phyloP scores from a whole-genome alignment of 2,888 invertebrate genomes.

The Cryptophagus acutangulus region DNA sequence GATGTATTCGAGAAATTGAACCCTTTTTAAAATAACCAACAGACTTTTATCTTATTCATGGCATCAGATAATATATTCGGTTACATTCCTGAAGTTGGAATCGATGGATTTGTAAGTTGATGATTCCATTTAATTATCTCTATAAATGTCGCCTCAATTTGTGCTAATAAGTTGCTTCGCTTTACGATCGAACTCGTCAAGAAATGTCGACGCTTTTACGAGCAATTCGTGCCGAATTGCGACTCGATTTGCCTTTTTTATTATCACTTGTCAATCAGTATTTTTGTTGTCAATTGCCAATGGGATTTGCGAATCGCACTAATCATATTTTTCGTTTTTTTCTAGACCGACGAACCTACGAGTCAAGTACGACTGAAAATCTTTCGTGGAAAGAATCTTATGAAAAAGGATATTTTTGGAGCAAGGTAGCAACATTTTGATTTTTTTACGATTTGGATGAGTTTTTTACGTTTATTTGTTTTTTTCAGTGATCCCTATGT shows the following conservation, averaged over 20 bases:
- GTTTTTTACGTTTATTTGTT: too few relatives aligned
- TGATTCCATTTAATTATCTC: constrained; percentile 4
- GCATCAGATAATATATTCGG: constrained; percentile 47
- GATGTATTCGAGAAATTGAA: neutral
- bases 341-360: constrained; percentile 74
- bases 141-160: too few relatives aligned
- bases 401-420: constrained; percentile 98
- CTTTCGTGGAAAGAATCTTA: constrained; percentile 82
- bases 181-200: too few relatives aligned
- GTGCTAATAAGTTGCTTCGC: too few relatives aligned
- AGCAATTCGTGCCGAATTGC: too few relatives aligned
- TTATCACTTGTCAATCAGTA: too few relatives aligned
- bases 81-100: constrained; percentile 44
- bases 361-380: constrained; percentile 80
- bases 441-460: neutral
- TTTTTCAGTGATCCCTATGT: constrained; percentile 92
- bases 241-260: too few relatives aligned
- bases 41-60: too few relatives aligned
- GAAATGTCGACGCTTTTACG: too few relatives aligned
- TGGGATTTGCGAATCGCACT: too few relatives aligned
- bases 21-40: constrained; percentile 3
- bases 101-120: constrained; percentile 45
- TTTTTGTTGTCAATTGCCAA: too few relatives aligned
- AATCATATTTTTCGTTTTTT: too few relatives aligned
- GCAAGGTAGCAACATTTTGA: constrained; percentile 67